Conservation (phyloP, 2,797 vertebrate genomes). For the Petrocephalus sullivani region DNA sequence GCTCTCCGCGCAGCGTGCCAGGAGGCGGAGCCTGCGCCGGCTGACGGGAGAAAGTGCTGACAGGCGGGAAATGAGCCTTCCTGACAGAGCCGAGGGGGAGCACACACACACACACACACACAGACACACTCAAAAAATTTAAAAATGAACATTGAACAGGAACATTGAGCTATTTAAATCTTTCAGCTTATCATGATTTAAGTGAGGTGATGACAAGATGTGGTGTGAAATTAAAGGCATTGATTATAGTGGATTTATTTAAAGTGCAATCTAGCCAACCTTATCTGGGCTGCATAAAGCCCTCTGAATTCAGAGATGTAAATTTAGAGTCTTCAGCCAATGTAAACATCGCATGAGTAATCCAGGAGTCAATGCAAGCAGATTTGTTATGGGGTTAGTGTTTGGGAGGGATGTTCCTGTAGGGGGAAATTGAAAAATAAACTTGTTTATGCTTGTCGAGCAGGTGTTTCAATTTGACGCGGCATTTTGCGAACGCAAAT, state of each 20-base stretch:
- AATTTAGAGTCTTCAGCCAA: background rate
- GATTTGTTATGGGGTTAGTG: background rate
- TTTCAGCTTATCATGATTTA: background rate
- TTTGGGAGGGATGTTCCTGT: background rate
- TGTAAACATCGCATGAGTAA: background rate
- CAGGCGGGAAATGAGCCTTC: background rate
- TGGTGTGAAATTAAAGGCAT: slow-evolving; percentile 4
- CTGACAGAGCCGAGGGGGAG: background rate
- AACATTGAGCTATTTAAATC: background rate
- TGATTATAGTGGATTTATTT: background rate
- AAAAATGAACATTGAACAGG: background rate
- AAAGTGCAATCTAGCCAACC: background rate
- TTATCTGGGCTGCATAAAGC: background rate
- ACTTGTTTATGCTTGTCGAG: background rate
- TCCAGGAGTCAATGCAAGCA: background rate
- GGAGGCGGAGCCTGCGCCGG: background rate
- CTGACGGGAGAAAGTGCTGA: background rate
- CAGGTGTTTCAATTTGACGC: background rate
- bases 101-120: too few relatives aligned
- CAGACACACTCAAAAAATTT: too few relatives aligned
- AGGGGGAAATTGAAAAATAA: background rate
- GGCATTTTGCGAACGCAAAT: background rate
- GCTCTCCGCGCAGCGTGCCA: background rate
- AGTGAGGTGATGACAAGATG: background rate
- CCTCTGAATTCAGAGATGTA: background rate